Base-by-base conservation (phyloP, 2,113 vertebrate genomes). In the Calyptomena viridis region DNA sequence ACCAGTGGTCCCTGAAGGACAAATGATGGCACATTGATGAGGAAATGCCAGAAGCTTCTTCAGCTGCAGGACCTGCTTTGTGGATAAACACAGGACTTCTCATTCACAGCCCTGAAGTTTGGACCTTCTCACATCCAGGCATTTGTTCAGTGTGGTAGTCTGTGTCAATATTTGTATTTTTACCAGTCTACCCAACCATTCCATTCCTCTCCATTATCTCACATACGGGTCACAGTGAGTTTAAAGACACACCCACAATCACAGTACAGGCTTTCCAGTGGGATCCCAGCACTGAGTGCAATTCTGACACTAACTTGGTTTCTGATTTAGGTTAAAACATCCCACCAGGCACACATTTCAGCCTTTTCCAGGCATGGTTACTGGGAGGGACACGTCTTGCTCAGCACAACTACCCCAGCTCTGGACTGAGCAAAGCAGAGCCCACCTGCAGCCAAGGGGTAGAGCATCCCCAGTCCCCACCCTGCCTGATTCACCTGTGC, bases 311-410 rank as follows among this genome's bases (percentile, higher is more conserved):
- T 77, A 87, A 23, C 13, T 14, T 66, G 23, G 64, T 24, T 82
- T 78, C 66, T 60, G 66, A 83, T 64, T 52, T 79, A 79, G 27
- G 60, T 28, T 63, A 44, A 89, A 93, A 75, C 56, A 79, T 64
- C 12, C 22, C 63, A 78, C 31, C 14, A 68, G 39, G 15, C 27
- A 49, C 0, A 3, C 3, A 56, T 49, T 63, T 91, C 56, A 87
- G 35, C 21, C 44, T 59, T 4, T 60, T 89, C 35, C 56, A 52
- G 50, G 15, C n/a, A 46, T 3, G 13, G 53, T 9, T 74, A 10
- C 33, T 52, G 40, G 28, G 31, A 79, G 27, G 17, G 27, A 30
- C 6, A 3, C 1, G 0, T 35, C 64, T 56, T 2, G 0, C 44
- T 31, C n/a, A 47, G 30, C 25, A 60, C 40, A 47, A 8, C 39